Conservation (phyloP, 2,113 vertebrate species). For the Rhabdornis inornatus region DNA sequence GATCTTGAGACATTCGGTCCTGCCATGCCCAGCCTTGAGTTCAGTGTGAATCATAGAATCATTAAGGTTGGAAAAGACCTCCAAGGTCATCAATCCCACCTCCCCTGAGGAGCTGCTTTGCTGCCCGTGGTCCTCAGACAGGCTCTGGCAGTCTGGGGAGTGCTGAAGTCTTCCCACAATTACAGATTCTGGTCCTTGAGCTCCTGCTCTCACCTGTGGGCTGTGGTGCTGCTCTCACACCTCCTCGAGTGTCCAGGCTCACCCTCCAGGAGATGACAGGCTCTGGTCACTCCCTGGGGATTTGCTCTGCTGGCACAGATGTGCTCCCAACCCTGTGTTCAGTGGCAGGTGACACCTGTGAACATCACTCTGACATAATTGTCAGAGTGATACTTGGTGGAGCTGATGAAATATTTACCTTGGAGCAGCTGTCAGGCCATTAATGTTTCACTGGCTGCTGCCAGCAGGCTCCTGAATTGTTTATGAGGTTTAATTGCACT, state of each 20-base stretch:
- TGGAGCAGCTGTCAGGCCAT: slow-evolving; percentile 35
- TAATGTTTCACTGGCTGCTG: slow-evolving; percentile 5
- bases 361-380: background rate
- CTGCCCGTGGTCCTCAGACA: background rate
- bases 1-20: background rate
- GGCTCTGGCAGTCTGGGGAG: background rate
- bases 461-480: background rate
- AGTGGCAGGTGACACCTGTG: background rate
- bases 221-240: background rate
- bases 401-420: slow-evolving; percentile 45
- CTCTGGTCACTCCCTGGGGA: fast-evolving
- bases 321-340: background rate
- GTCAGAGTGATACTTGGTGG: background rate
- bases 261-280: background rate
- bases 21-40: background rate
- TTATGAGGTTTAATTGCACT: slow-evolving; percentile 12
- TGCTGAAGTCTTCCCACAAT: background rate
- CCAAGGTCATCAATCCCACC: fast-evolving
- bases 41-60: background rate
- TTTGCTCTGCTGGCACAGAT: background rate
- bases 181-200: background rate
- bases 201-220: background rate
- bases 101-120: background rate
- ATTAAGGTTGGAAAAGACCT: background rate
- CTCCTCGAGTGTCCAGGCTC: fast-evolving